These are phyloP conservation scores for Gila robusta DNA, from an alignment of 2,797 vertebrate genomes.

Conservation along the genomic window DNA sequence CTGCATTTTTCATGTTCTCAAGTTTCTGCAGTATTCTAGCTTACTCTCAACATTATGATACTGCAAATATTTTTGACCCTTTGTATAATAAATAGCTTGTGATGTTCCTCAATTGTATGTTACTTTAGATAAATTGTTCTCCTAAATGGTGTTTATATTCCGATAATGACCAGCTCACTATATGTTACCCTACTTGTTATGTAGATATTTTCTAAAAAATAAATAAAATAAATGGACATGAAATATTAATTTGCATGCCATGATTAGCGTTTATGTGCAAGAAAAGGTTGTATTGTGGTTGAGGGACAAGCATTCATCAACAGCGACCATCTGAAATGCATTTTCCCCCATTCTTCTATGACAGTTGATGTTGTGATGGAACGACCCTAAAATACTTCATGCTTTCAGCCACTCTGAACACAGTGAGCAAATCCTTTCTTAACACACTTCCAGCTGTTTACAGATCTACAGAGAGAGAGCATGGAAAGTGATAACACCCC, in stretches of 20 bases:
- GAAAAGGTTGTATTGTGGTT: neutral
- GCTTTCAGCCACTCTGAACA: constrained; percentile 14
- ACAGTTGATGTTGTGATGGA: neutral
- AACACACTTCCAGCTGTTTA: constrained; percentile 32
- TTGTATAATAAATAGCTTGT: neutral
- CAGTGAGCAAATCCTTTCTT: constrained; percentile 38
- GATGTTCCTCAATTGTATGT: neutral
- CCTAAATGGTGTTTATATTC: neutral
- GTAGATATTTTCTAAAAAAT: neutral
- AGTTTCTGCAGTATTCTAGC: neutral
- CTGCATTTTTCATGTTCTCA: neutral
- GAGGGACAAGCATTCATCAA: too few species aligned
- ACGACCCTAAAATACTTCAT: neutral
- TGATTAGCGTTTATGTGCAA: neutral
- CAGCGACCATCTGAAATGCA: neutral
- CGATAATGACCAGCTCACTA: neutral
- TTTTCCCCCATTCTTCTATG: neutral
- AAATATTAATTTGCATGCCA: neutral
- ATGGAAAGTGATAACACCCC: neutral
- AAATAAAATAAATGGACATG: neutral
- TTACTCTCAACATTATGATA: neutral
- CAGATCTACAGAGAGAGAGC: constrained; percentile 9
- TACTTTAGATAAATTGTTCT: neutral
- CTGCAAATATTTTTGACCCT: neutral
- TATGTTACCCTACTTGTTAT: neutral